A percentile compares a stretch with the other conserved stretches of the same genome.
These are phyloP conservation scores for Napeogenes sylphis DNA, from an alignment of 2,888 invertebrate genomes.

Conservation along the genomic window DNA sequence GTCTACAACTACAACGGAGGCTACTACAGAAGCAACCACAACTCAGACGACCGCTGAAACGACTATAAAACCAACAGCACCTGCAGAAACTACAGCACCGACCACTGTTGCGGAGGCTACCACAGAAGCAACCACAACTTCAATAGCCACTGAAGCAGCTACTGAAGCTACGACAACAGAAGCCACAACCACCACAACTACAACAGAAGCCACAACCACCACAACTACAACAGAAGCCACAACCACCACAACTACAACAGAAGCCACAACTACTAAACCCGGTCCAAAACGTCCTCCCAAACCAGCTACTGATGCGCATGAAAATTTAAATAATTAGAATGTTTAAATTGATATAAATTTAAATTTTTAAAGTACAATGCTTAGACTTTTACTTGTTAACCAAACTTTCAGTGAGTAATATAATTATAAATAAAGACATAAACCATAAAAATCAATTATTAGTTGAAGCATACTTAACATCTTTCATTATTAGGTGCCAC, in stretches of 20 bases:
- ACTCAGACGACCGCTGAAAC: conserved; percentile 22
- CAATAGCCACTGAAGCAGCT: conserved; percentile 8
- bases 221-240: conserved; percentile 13
- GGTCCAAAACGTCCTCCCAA: conserved; percentile 1
- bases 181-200: conserved; percentile 11
- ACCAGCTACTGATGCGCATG: conserved; percentile 32
- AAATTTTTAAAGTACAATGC: neutral
- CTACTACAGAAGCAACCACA: conserved; percentile 21
- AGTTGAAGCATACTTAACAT: no score
- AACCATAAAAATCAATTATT: no score
- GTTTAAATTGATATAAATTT: conserved; percentile 1
- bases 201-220: conserved; percentile 9
- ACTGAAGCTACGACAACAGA: conserved; percentile 7
- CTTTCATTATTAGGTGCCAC: no score
- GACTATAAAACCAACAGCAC: conserved; percentile 14
- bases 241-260: conserved; percentile 9
- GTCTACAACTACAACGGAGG: neutral
- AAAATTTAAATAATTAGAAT: conserved; percentile 30
- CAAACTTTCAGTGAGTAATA: no score
- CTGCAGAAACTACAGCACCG: conserved; percentile 14
- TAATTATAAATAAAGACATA: no score
- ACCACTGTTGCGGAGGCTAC: conserved; percentile 5
- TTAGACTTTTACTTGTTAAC: neutral
- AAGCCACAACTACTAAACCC: conserved; percentile 2
- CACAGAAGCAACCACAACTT: conserved; percentile 7